Evolutionary conservation across 2,797 vertebrate species (phyloP), one percentile per base, ranked within the genome.

Genomic region (Zenarchopterus dispar): DNA sequence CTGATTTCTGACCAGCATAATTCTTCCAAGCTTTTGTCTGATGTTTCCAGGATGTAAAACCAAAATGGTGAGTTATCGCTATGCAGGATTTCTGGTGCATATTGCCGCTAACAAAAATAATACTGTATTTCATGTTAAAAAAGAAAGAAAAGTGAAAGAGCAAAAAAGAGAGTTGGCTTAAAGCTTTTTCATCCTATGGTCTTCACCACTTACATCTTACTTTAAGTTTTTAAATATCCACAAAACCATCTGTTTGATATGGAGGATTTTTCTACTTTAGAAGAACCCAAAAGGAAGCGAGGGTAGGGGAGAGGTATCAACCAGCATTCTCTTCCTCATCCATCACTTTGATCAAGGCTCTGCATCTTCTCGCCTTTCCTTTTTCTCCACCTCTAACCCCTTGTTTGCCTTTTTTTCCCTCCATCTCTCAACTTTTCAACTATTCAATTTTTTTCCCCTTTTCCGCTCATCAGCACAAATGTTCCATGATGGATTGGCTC

Each of bases 401-500:
- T 10, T 9, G 7, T 55, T 44, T 73, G 50, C 41, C 36, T 46
- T 46, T 65, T 72, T 70, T 76, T 47, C 54, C 57, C 33, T 31
- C 31, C 31, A 6, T 65, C 60, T 62, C 31, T 49, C 66, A 63
- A 9, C 21, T 61, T 15, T 16, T 39, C 24, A 28, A 28, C 28
- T 28, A 28, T 28, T 28, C 28, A 4, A 46, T 19, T 52, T 66
- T 63, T 31, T 36, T 33, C 45, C 57, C 61, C 60, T 47, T 47
- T 47, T 62, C 53, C 73, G 69, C 73, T 71, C 66, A 73, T 82
- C 71, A 80, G 67, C n/a, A 42, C 62, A 84, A 78, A 72, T 69
- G 41, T 81, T 54, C 39, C 52, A 52, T 88, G 87, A 93, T 88
- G 82, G 76, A 89, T 90, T 76, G 64, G 57, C 71, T 83, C 60